These are phyloP conservation scores for Excalfactoria chinensis DNA, from an alignment of 2,113 vertebrate genomes.

Conservation along the genomic window DNA sequence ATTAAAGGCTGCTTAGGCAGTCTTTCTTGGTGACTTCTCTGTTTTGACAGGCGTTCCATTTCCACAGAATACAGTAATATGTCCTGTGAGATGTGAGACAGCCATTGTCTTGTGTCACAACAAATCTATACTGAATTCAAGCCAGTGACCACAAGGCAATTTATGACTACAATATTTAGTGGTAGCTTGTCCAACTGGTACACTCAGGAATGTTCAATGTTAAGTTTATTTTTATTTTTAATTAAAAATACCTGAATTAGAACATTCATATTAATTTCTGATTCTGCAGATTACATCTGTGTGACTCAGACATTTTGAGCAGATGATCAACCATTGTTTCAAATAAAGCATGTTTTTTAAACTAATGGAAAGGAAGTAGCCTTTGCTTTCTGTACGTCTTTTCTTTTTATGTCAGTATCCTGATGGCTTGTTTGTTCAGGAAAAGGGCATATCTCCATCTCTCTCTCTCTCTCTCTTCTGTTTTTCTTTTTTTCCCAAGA, in stretches of 20 bases:
- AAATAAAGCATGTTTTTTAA: not conserved
- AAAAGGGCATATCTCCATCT: not conserved
- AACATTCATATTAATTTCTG: not conserved
- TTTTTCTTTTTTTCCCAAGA: not conserved
- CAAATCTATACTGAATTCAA: not conserved
- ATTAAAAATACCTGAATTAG: not conserved
- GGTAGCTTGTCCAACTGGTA: not conserved
- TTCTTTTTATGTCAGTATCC: not conserved
- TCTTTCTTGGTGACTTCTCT: not conserved
- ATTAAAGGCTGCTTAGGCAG: not conserved
- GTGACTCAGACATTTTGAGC: not conserved
- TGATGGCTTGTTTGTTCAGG: not conserved
- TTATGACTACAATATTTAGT: not conserved
- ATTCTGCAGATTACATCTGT: not conserved
- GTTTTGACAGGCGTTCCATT: not conserved
- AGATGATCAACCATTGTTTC: not conserved
- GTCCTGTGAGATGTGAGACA: not conserved
- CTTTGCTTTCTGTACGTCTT: not conserved
- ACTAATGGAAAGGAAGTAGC: not conserved
- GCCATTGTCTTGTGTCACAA: not conserved
- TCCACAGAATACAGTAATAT: not conserved
- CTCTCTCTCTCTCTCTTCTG: not conserved
- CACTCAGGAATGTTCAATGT: not conserved
- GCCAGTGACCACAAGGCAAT: rapidly evolving
- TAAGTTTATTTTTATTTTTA: not conserved